Conservation (phyloP, 2,888 invertebrate genomes). For the Hypomecis punctinalis region DNA sequence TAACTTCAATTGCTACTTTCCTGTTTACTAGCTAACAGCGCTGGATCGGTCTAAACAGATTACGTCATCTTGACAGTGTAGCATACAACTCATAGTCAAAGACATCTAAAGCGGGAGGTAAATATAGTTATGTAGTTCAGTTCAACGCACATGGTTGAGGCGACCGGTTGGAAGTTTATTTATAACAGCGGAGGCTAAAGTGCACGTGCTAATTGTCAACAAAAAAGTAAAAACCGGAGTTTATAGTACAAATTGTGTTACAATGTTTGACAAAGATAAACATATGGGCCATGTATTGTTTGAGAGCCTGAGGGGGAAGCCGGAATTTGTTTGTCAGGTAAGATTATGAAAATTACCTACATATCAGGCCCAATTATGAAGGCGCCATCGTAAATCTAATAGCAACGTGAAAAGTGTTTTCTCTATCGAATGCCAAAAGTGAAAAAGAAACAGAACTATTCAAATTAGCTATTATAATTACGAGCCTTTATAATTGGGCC, state of each 20-base stretch:
- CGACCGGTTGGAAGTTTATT: constrained; percentile 3
- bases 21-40: not conserved
- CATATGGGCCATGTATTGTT: constrained; percentile 58
- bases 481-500: no score
- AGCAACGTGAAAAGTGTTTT: no score
- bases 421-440: no score
- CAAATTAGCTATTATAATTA: no score
- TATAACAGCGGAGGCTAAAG: constrained; percentile 6
- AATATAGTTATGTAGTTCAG: not conserved
- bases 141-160: not conserved
- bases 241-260: constrained; percentile 23
- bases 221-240: not conserved
- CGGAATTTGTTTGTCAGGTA: constrained; percentile 47
- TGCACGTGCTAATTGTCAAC: not conserved
- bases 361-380: no score
- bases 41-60: not conserved
- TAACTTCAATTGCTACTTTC: no score
- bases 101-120: no score
- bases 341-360: not conserved
- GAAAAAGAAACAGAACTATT: no score
- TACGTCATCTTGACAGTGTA: no score
- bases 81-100: no score
- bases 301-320: constrained; percentile 50
- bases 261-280: constrained; percentile 40
- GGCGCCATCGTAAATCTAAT: no score